These are phyloP conservation scores for Tenualosa thibaudeaui DNA, from an alignment of 2,797 vertebrate genomes.

Conservation along the genomic window DNA sequence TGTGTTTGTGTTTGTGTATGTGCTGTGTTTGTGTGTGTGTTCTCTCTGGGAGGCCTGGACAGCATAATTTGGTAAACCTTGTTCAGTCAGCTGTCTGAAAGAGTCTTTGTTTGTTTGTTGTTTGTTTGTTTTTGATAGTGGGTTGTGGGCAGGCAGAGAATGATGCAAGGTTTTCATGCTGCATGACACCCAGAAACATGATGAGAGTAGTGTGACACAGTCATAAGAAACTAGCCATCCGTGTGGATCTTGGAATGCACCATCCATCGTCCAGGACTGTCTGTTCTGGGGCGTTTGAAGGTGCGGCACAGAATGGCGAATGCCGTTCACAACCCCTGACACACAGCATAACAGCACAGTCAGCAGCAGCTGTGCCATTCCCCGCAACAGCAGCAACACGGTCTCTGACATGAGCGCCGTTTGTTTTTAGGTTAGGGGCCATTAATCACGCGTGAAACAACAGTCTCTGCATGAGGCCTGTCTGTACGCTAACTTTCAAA, in stretches of 20 bases:
- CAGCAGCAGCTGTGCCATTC: neutral
- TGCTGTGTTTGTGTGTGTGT: neutral
- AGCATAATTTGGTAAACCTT: neutral
- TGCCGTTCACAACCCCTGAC: neutral
- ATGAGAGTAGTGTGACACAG: neutral
- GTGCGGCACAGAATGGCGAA: neutral
- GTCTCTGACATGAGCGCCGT: slow-evolving; percentile 46
- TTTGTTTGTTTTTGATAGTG: neutral
- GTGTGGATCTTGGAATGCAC: neutral
- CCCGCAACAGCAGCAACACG: slow-evolving; percentile 22
- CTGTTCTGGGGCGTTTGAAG: slow-evolving; percentile 1
- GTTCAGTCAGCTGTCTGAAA: neutral
- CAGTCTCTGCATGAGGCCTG: slow-evolving; percentile 26
- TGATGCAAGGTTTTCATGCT: neutral
- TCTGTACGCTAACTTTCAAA: neutral
- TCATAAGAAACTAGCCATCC: neutral
- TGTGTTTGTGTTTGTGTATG: neutral
- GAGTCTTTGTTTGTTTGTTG: neutral
- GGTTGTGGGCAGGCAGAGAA: neutral
- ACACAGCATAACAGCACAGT: neutral
- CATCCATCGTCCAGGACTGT: neutral
- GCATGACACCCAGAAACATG: neutral
- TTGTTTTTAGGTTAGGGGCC: slow-evolving; percentile 29
- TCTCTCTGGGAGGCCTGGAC: neutral
- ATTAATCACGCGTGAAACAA: slow-evolving; percentile 29